phyloP scores from a whole-genome alignment of 1,140 invertebrate genomes.

The Drosophila bifasciata region DNA sequence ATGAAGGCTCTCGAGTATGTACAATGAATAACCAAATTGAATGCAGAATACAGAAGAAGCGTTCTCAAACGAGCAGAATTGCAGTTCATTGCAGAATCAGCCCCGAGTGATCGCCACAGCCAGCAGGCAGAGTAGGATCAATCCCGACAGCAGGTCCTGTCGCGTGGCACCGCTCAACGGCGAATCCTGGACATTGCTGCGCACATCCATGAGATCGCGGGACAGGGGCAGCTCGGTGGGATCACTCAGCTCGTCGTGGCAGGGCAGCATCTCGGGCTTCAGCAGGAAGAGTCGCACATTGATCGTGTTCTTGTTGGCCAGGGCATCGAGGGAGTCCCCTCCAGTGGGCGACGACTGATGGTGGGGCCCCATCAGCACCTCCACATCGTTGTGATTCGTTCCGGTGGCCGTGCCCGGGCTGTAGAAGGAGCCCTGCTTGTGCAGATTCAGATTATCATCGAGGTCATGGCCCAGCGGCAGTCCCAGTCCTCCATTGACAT shows the following conservation, averaged over 20 bases:
- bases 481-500: slow-evolving; percentile 45
- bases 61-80: background rate
- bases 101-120: slow-evolving; percentile 42
- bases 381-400: slow-evolving; percentile 67
- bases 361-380: slow-evolving; percentile 46
- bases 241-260: slow-evolving; percentile 87
- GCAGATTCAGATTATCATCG: slow-evolving; percentile 73
- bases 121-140: slow-evolving; percentile 16
- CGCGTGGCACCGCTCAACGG: slow-evolving; percentile 24
- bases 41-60: slow-evolving; percentile 1
- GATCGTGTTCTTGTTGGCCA: slow-evolving; percentile 68
- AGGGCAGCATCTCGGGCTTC: slow-evolving; percentile 87
- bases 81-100: slow-evolving; percentile 28
- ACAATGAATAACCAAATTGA: slow-evolving; percentile 41
- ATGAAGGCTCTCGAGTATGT: slow-evolving; percentile 32
- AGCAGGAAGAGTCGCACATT: slow-evolving; percentile 86
- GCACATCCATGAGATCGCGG: slow-evolving; percentile 83
- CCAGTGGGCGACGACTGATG: slow-evolving; percentile 7
- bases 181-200: slow-evolving; percentile 70
- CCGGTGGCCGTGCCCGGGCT: slow-evolving; percentile 19
- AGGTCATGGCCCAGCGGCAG: slow-evolving; percentile 54
- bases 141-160: background rate
- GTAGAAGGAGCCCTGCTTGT: slow-evolving; percentile 73
- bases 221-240: slow-evolving; percentile 86
- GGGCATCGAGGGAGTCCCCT: slow-evolving; percentile 53